Percentiles rank a stretch among this genome's conserved stretches.
These are phyloP conservation scores for Azorinus chamasolen DNA, from an alignment of 2,888 invertebrate species.

Conservation along the genomic window DNA sequence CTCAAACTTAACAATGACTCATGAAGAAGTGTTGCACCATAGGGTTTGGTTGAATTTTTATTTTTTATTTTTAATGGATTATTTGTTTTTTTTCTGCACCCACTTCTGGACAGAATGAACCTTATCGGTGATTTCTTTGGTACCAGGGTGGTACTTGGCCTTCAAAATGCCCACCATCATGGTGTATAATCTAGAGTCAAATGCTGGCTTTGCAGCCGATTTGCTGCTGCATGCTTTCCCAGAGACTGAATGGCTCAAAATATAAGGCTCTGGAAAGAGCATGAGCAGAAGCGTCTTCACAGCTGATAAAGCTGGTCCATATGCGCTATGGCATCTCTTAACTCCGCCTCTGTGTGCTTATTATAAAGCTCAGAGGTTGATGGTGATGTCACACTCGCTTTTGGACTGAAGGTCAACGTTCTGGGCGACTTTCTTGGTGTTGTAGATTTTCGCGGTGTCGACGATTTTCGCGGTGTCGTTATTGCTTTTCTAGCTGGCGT, in stretches of 20 bases:
- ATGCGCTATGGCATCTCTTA: conserved; percentile 8
- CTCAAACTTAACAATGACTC: too few relatives aligned
- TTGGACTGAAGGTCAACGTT: conserved; percentile 5
- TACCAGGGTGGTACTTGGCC: neutral
- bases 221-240: conserved; percentile 17
- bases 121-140: conserved; percentile 10
- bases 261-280: conserved; percentile 20
- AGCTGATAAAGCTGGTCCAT: conserved; percentile 18
- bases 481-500: conserved; percentile 7
- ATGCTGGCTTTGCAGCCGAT: conserved; percentile 3
- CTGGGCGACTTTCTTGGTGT: conserved; percentile 6
- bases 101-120: conserved; percentile 12
- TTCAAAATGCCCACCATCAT: conserved; percentile 2
- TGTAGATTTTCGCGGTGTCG: conserved; percentile 9
- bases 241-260: conserved; percentile 12
- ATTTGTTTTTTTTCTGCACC: neutral
- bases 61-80: too few relatives aligned
- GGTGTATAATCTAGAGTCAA: conserved; percentile 15
- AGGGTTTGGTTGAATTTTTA: too few relatives aligned
- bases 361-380: conserved; percentile 2
- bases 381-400: conserved; percentile 6
- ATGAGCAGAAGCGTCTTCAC: conserved; percentile 10
- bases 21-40: too few relatives aligned
- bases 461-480: conserved; percentile 7
- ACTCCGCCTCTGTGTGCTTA: conserved; percentile 5